Evolutionary conservation across 64 coral and sea anemone genomes (phyloP).

Genomic region (Montipora capricornis): DNA sequence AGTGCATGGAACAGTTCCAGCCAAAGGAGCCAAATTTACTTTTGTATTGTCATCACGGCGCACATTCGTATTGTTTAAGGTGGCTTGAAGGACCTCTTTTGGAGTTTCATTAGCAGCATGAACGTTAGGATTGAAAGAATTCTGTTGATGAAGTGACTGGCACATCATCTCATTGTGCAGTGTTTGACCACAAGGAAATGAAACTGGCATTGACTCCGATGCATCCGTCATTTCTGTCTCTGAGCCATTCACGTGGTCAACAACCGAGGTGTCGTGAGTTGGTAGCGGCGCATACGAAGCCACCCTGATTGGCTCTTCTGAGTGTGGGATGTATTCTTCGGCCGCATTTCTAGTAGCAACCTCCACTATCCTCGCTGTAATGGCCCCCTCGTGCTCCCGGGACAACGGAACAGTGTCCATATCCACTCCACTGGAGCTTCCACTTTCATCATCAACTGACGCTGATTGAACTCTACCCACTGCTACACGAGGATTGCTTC

Average conservation of each 20-base stretch:
- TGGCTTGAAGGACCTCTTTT: background rate
- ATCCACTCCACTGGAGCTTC: conserved; percentile 93
- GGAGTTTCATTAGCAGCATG: background rate
- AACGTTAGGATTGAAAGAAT: background rate
- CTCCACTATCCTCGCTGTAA: background rate
- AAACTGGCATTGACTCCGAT: background rate
- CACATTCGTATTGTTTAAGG: background rate
- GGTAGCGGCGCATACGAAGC: background rate
- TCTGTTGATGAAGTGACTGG: background rate
- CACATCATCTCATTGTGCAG: background rate
- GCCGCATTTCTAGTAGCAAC: background rate
- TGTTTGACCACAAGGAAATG: background rate
- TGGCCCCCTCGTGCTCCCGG: background rate
- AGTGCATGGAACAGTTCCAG: background rate
- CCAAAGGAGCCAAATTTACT: background rate
- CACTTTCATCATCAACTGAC: conserved; percentile 77
- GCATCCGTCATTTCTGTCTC: too few relatives aligned
- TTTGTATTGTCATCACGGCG: background rate
- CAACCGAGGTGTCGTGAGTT: background rate
- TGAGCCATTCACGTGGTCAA: background rate
- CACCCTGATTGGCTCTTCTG: background rate
- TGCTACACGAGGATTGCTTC: conserved; percentile 48
- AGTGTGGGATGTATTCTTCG: background rate
- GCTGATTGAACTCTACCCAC: conserved; percentile 1
- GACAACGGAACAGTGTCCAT: conserved; percentile 67